Evolutionary conservation across 2,113 vertebrate species (phyloP), one percentile per base, ranked within the genome.

Genomic region (Bettongia penicillata): DNA sequence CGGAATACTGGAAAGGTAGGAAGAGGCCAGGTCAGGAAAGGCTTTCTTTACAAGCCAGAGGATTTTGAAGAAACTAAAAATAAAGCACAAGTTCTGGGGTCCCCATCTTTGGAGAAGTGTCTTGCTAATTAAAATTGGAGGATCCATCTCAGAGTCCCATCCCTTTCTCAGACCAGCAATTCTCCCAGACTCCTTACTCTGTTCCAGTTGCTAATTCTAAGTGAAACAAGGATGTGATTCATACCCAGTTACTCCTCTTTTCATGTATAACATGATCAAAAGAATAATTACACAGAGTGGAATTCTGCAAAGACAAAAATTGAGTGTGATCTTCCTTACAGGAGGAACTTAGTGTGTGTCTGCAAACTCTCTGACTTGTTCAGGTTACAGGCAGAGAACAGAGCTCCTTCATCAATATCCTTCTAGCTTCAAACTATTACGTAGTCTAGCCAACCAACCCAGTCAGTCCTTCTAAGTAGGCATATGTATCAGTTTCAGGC

Each of bases 231-330:
- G 96, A 95, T 92, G 92, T 0, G 3, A 97, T 98, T 98, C 97
- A 97, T 97, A 95, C 93, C 93, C n/a, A 0, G 96, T 96, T 96
- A 96, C 97, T 97, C 97, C 97, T 94, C 97, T 98, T 98, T 98
- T 97, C 97, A 98, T 97, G 95, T 97, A 96, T 94, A 98, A 97
- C 98, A 95, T 91, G 98, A 98, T 98, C 98, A 98, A 99, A 98
- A 98, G 98, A 97, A 98, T 98, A 98, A 98, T 98, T 98, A 98
- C 57, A 96, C 14, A 51, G 98, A 97, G 94, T 97, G 97, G 97
- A 98, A 98, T 98, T 98, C 97, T 98, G 97, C 22, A 9, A 98
- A 97, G 98, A 98, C 96, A 97, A 91, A 97, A 98, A 96, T 97
- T 0, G 53, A 2, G 0, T 98, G 98, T 98, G 98, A 98, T 98